Evolutionary conservation across 2,888 invertebrate species (phyloP), one percentile per base, ranked within the genome.

Genomic region (Oscheius sp.): DNA sequence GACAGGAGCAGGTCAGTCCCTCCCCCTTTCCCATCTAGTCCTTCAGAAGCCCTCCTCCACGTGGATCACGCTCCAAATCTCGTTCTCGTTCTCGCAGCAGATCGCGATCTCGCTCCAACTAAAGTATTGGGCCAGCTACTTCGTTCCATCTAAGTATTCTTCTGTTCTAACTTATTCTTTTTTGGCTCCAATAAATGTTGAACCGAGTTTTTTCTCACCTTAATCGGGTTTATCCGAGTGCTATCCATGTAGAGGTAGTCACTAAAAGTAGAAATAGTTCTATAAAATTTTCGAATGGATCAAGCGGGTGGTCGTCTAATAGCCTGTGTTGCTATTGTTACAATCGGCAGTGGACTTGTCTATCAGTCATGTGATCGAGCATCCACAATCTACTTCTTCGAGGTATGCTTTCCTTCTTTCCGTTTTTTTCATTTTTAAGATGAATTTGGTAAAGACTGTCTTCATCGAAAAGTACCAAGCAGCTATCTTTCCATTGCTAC

Each of bases 381-480:
- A 1, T 75, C 76, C 0, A 80, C 80, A 2, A 72, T 80, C 41
- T 80, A 80, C 67, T 80, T 80, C 63, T 80, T 77, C 50, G 80
- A 80, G 78, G 80, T 80, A 28, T 44, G 6, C 9, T 38, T 36
- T 24, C 4, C 22, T 44, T 51, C 17, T 45, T n/a, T 45, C 14
- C 8, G 6, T 12, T 8, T 12, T 45, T 6, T 17, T 6, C 17
- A 49, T n/a, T 6, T 49, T 71, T 22, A 62, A 80, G 80, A 71
- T 80, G 36, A 75, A 80, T 45, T 66, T 74, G 1, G 68, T 73
- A 0, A 68, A 61, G 9, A 76, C 77, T 2, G 45, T 77, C 20
- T 80, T 80, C 65, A 67, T 78, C 51, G 70, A 71, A 22, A 62
- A 64, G 47, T 47, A 70, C 2, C 72, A 70, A n/a, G 78, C 78